Base-by-base conservation (phyloP, 1,140 invertebrate genomes). In the Hypsibius dujardini region DNA sequence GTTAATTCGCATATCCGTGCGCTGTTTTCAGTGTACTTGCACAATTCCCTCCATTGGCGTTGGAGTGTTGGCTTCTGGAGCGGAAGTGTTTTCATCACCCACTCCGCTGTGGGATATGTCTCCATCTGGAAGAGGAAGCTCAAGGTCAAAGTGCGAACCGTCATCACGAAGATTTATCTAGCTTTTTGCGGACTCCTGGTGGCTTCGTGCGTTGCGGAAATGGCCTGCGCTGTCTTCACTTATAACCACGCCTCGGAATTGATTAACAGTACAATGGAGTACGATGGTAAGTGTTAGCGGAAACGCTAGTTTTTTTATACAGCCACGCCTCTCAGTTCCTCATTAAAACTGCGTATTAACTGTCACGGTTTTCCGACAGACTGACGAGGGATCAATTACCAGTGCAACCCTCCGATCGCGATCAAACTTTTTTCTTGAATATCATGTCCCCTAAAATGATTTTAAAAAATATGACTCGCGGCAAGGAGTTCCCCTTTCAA, bases 31-130 rank as follows among this genome's bases (percentile, higher is more conserved):
- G 62, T 42, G 12, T 45, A 67, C 45, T 12, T 45, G 3, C 62
- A 67, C 45, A 67, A 67, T 7, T 67, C 62, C 7, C 42, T 67
- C 3, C 62, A 45, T 15, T 67, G 42, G 12, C 3, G 42, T 15
- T 67, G 62, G 62, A 45, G 62, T 7, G 45, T 67, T 7, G 62
- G 62, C 12, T 67, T 67, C 45, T 67, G 62, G 62, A 45, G 62
- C 12, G 62, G 62, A 12, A 15, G 12, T 3, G 12, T 12, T 42
- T 42, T 12, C 42, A 15, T 67, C 42, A 45, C 42, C 12, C 42
- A 67, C 42, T 12, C 62, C 12, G 62, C 45, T 42, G 62, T 67
- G 3, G 62, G 62, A 42, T 12, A 45, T 42, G 12, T 67, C 12
- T 15, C 62, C 12, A 7, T 56, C 7, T 56, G 50, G 50, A 28